Evolutionary conservation across 2,113 vertebrate species (phyloP).

Genomic region (Taurulus bubalis): DNA sequence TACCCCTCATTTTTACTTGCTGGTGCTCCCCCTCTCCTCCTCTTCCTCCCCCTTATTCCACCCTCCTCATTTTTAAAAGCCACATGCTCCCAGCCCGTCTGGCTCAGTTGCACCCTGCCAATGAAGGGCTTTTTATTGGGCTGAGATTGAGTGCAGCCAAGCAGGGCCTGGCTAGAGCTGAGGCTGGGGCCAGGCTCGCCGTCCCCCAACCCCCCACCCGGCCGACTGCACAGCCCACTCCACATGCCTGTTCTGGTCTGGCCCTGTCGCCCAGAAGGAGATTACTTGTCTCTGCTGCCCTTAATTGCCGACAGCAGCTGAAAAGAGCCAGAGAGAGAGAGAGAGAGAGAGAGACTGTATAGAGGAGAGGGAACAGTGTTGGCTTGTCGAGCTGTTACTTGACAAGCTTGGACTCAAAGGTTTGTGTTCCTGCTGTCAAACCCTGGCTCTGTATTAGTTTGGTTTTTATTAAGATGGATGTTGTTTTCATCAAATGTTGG

Average conservation of each 20-base stretch:
- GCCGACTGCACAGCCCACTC: constrained; percentile 66
- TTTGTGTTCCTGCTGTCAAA: constrained; percentile 76
- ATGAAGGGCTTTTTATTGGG: constrained; percentile 87
- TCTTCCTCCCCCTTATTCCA: constrained; percentile 50
- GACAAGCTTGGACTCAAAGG: constrained; percentile 74
- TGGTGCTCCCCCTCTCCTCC: constrained; percentile 28
- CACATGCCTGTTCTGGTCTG: constrained; percentile 80
- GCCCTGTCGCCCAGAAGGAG: constrained; percentile 82
- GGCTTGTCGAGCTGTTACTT: constrained; percentile 75
- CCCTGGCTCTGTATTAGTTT: constrained; percentile 48
- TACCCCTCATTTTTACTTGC: constrained; percentile 64
- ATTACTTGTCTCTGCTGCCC: constrained; percentile 86
- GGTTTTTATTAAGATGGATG: constrained; percentile 64
- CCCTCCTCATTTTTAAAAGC: constrained; percentile 79
- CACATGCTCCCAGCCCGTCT: constrained; percentile 82
- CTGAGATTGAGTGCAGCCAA: constrained; percentile 88
- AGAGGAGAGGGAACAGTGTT: constrained; percentile 69
- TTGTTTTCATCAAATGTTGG: constrained; percentile 57
- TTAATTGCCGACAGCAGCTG: constrained; percentile 85
- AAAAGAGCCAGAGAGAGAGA: constrained; percentile 64
- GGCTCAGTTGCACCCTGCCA: constrained; percentile 84
- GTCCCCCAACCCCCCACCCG: constrained; percentile 11
- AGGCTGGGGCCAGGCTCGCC: constrained; percentile 69
- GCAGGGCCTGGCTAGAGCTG: constrained; percentile 77
- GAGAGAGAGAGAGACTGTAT: constrained; percentile 61